Evolutionary conservation across 2,797 vertebrate genomes (phyloP).

Genomic region (Selene dorsalis): DNA sequence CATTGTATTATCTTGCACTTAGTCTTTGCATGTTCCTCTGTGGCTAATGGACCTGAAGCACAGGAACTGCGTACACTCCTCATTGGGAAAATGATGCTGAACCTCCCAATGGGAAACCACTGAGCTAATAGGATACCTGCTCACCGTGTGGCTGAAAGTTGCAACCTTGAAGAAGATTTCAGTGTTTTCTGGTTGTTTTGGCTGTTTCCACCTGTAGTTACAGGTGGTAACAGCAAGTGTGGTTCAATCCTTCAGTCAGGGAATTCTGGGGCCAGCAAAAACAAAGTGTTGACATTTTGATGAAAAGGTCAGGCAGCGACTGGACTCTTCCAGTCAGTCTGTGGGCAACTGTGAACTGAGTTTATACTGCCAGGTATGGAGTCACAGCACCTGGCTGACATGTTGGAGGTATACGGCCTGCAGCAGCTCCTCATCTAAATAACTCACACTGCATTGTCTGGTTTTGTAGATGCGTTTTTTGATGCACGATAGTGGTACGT

Average conservation of each 20-base stretch:
- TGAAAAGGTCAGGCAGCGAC: too few species aligned
- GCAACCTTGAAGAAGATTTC: neutral
- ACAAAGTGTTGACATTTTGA: too few species aligned
- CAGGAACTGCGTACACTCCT: neutral
- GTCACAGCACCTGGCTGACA: neutral
- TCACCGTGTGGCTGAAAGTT: neutral
- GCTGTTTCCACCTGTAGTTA: neutral
- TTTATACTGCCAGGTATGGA: too few species aligned
- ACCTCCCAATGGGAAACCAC: neutral
- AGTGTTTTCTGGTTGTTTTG: neutral
- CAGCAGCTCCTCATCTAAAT: too few species aligned
- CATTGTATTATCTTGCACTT: slow-evolving; percentile 33
- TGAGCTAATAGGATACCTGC: slow-evolving; percentile 17
- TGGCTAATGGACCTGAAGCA: slow-evolving; percentile 43
- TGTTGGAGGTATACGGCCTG: neutral
- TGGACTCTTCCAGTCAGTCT: neutral
- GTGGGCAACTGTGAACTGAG: neutral
- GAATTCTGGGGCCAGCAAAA: too few species aligned
- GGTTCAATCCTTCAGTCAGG: neutral
- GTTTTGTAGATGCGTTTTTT: too few species aligned
- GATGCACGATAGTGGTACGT: too few species aligned
- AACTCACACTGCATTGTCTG: too few species aligned
- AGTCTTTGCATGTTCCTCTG: slow-evolving; percentile 22
- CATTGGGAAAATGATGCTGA: slow-evolving; percentile 25
- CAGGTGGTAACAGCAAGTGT: neutral